A percentile compares a stretch with the other conserved stretches of the same genome.
Conservation (phyloP, 2,797 vertebrate species). For the Pseudomugil gertrudae region DNA sequence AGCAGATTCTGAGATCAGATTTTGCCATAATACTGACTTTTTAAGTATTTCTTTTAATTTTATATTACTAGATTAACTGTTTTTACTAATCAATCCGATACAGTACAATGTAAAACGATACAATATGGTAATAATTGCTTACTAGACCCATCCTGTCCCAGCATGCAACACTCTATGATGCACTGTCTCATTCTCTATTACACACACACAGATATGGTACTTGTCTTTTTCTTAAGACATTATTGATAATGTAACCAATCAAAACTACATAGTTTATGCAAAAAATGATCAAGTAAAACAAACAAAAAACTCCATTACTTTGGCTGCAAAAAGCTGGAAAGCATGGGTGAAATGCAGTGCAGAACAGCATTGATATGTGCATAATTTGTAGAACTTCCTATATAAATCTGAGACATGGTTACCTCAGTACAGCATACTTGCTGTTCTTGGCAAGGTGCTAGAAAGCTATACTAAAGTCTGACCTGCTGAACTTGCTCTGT, state of each 20-base stretch:
- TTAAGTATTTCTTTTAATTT: not conserved
- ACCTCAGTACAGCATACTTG: constrained; percentile 12
- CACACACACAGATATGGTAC: not conserved
- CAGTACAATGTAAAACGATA: too few species aligned
- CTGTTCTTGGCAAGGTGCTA: constrained; percentile 24
- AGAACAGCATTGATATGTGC: constrained; percentile 56
- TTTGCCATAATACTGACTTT: not conserved
- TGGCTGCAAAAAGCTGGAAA: constrained; percentile 50
- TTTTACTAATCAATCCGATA: not conserved
- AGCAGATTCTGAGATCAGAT: not conserved
- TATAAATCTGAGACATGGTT: constrained; percentile 31
- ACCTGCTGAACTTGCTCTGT: constrained; percentile 47
- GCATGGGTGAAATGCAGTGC: constrained; percentile 26
- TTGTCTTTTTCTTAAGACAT: not conserved
- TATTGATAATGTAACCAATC: too few species aligned
- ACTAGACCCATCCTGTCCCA: not conserved
- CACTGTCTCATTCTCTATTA: not conserved
- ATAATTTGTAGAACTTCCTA: constrained; percentile 47
- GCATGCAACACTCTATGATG: not conserved
- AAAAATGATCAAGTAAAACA: constrained; percentile 3
- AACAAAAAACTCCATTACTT: constrained; percentile 7
- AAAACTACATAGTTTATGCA: not conserved
- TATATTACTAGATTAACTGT: not conserved
- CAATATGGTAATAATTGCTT: too few species aligned
- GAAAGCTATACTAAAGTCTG: constrained; percentile 27